These are phyloP conservation scores for Heliconius aoede DNA, from an alignment of 2,888 invertebrate species.

Conservation along the genomic window DNA sequence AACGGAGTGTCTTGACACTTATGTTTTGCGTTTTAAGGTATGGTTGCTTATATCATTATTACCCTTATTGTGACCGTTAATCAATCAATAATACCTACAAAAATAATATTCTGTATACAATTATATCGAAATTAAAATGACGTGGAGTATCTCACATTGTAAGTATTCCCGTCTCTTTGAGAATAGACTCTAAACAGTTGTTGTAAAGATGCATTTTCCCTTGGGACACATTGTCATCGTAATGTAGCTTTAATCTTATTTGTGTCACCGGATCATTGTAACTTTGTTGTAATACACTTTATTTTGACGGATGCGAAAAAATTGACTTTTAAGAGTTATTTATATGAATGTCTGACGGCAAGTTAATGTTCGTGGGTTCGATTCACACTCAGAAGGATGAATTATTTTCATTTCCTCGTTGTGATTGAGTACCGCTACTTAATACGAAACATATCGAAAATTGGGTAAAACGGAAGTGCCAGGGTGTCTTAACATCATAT, in stretches of 20 bases:
- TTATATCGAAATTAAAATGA: constrained; percentile 4
- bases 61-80: neutral
- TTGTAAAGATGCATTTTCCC: neutral
- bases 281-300: constrained; percentile 29
- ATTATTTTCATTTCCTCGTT: neutral
- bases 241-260: constrained; percentile 12
- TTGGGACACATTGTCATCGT: too few relatives aligned
- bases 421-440: neutral
- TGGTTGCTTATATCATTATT: too few relatives aligned
- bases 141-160: neutral
- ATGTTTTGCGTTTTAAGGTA: too few relatives aligned
- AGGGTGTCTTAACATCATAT: neutral
- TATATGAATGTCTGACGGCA: too few relatives aligned
- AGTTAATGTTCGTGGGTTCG: too few relatives aligned
- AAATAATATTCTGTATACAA: neutral
- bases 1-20: too few relatives aligned
- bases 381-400: neutral
- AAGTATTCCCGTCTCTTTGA: neutral
- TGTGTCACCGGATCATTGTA: constrained; percentile 38
- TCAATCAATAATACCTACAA: neutral
- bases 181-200: neutral
- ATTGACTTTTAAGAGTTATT: neutral
- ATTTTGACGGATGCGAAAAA: constrained; percentile 4
- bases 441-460: neutral
- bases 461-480: neutral